Base-by-base conservation (phyloP, 2,113 vertebrate species). In the Chaetodon trifascialis region DNA sequence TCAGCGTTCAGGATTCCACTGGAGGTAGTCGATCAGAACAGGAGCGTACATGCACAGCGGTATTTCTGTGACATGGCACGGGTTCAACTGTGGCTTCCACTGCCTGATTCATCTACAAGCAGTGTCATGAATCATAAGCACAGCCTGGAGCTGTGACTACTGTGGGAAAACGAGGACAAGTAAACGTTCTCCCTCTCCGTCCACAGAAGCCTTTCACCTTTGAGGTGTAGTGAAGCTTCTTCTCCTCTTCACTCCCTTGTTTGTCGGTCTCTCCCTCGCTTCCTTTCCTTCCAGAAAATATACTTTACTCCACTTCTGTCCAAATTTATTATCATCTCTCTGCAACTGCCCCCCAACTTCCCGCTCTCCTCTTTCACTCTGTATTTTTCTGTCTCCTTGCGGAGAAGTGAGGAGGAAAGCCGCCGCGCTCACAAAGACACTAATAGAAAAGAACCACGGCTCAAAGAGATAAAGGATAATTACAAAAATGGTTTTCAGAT, bases 381-480 rank as follows among this genome's bases (percentile, higher is more conserved):
- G 38, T 10, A 30, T 63, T 42, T 47, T 52, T 17, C n/a, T 30
- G 36, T 44, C 38, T 68, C 19, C 49, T 34, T 23, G 47, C 55
- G 44, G 52, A 66, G 30, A 44, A 60, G 21, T 6, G 59, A 62
- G 34, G 30, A 62, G 62, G 65, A 12, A 67, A 16, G 30, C 15
- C 65, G 65, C 66, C 52, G 0, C 14, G 38, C 65, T 73, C 23
- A 9, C 17, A 3, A 51, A 74, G 64, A 76, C 40, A 11, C 60
- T 52, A 17, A 83, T 9, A 64, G 4, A 67, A 67, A 65, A 76
- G 12, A 6, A 80, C 21, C 63, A 30, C 12, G 38, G 78, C 83
- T 83, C 46, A 75, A 12, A 65, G 51, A 83, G 69, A 88, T 68
- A 78, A 76, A 55, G 75, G 46, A 75, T 49, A 83, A 91, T 91